A percentile compares a stretch with the other conserved stretches of the same genome.
These are phyloP conservation scores for Rhopalosiphum padi DNA, from an alignment of 1,140 invertebrate species.

Conservation along the genomic window DNA sequence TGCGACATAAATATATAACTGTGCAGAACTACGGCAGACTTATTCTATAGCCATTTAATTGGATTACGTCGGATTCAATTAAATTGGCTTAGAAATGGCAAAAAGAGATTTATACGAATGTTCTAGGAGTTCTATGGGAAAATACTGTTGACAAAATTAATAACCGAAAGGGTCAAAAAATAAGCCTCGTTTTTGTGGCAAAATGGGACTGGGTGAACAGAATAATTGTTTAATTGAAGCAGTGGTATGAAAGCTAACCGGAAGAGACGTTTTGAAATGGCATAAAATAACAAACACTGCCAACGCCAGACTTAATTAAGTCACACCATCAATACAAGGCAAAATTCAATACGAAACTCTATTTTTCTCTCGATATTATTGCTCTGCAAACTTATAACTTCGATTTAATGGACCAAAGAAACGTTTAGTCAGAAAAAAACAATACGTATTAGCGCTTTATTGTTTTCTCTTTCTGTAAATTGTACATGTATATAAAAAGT, in stretches of 20 bases:
- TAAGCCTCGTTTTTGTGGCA: not conserved
- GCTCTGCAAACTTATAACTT: not conserved
- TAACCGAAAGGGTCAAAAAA: constrained; percentile 4
- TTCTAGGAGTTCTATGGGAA: not conserved
- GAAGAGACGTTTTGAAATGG: not conserved
- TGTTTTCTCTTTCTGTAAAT: not conserved
- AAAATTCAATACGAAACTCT: not conserved
- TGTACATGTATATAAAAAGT: not conserved
- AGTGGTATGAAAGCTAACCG: not conserved
- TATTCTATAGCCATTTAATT: not conserved
- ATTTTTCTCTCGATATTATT: not conserved
- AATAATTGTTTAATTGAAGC: constrained; percentile 32
- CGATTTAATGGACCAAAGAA: not conserved
- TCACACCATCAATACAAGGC: not conserved
- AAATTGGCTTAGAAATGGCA: not conserved
- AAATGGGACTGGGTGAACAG: not conserved
- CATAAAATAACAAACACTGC: not conserved
- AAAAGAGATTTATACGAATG: constrained; percentile 26
- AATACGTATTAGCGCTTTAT: not conserved
- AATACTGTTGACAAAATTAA: constrained; percentile 26
- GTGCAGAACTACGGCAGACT: not conserved
- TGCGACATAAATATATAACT: not conserved
- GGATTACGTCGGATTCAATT: not conserved
- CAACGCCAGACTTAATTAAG: not conserved
- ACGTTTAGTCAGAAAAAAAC: not conserved